Evolutionary conservation across 2,113 vertebrate species (phyloP), one percentile per base, ranked within the genome.

Genomic region (Cranoglanis bouderius): DNA sequence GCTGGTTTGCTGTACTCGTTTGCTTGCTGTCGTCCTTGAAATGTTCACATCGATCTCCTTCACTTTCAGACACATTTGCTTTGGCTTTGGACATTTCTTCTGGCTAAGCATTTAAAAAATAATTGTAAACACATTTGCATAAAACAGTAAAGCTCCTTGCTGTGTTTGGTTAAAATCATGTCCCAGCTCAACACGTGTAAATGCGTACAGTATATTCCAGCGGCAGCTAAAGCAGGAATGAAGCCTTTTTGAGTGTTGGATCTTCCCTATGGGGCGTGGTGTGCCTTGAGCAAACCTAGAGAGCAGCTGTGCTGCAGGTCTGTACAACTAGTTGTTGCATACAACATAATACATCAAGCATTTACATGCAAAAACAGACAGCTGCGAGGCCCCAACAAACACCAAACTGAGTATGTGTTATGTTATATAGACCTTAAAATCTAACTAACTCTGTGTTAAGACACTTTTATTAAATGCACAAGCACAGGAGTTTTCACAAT

Each of bases 221-320:
- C 87, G 90, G 90, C 80, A 90, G 35, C 85, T 87, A 87, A 88
- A 26, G 51, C 51, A 94, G 89, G 93, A 95, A 95, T 94, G 94
- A 91, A 90, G 67, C 67, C 12, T 72, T 81, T 83, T 57, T 82
- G 88, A 90, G 84, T 91, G 89, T 61, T 87, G 83, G 67, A 40
- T 53, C 67, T 35, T 89, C 89, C 93, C 88, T 32, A 10, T 88
- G 92, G 93, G 67, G 84, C 80, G 83, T 87, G 89, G 88, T 92
- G 70, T 90, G 74, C 35, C 53, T 75, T 89, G 65, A 77, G 67
- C 87, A 59, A 59, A 9, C 55, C 83, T 70, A 21, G 6, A 72
- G 10, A 84, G 55, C 65, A 53, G 74, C 72, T 61, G 53, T n/a
- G 59, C 43, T 89, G 43, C 88, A 59, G 88, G 82, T 49, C 49